Evolutionary conservation across 2,113 vertebrate genomes (phyloP), one percentile per base, ranked within the genome.

Genomic region (Coracopsis vasa): DNA sequence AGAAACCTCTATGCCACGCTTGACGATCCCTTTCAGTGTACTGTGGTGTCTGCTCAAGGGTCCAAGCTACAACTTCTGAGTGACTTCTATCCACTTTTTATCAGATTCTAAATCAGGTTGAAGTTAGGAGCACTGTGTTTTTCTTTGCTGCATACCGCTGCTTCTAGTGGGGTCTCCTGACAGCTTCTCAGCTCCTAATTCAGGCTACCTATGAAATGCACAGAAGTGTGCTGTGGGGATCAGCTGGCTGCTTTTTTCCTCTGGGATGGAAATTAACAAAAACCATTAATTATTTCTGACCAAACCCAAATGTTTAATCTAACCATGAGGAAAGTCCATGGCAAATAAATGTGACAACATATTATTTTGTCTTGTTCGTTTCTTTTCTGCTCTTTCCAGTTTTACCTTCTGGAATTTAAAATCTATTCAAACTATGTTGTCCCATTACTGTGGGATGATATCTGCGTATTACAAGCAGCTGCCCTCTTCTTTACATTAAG

Each of bases 161-260:
- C 56, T 85, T 50, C 53, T 81, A 35, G 37, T 31, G 23, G 19
- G 33, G n/a, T 92, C 91, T 96, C 86, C 25, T 85, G 80, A 53
- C 73, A 79, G 70, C 41, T 72, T 88, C 69, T 87, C 65, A 92
- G 80, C 53, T 95, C 37, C 47, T 86, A 80, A 45, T 80, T 83
- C 94, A 74, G 48, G 60, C 45, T 93, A 69, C 37, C 67, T 39
- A 16, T 51, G 70, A 93, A 88, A 84, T 0, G 14, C 50, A 71
- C 29, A n/a, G 28, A 70, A 82, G 28, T 3, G 21, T 37, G 33
- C 42, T 71, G 27, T 10, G 31, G 24, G 66, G 20, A 84, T 77
- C 70, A 81, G 7, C 80, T 17, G 31, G 14, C 69, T 1, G 5
- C 16, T 64, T 54, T 51, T 88, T 73, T 51, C 37, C 39, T 37